Evolutionary conservation across 2,888 invertebrate species (phyloP), one percentile per base, ranked within the genome.

Genomic region (Cerastis rubricosa): DNA sequence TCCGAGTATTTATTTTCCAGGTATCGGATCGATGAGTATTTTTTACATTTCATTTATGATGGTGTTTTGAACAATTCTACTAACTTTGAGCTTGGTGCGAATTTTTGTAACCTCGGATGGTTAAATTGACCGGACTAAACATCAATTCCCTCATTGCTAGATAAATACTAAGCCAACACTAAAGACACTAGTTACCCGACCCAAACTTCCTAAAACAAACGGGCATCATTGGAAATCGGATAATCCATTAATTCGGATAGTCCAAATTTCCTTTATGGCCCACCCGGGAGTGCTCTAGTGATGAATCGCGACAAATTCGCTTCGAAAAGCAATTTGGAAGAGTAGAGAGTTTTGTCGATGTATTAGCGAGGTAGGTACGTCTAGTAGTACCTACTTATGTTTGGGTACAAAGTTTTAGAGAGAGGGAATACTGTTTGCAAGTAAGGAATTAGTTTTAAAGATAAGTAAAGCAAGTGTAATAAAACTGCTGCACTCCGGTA

Each of bases 231-330:
- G 85, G 76, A 77, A 86, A 87, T 88, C 88, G 87, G 76, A 83
- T 87, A 87, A 87, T 88, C 89, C 87, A 87, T 87, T 88, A 87
- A 87, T 87, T 87, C 78, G 78, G 75, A 80, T 35, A 35, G 71
- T 88, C 80, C 81, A 87, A 87, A 87, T 87, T 87, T 87, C 87
- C 88, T 87, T 87, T 88, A 87, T 87, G 66, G 85, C 81, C 80
- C 87, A 71, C 81, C 25, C 59, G 88, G 85, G 87, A 88, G 69
- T 79, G 61, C 76, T 81, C 71, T 47, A 47, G 87, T 87, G 87
- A 87, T 87, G 87, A 88, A 87, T 87, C 85, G 87, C 77, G 89
- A 87, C 87, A 87, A 87, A 87, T 85, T 61, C 85, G 74, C 87
- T 87, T 83, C 87, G 87, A 66, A 87, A 87, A 88, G 87, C 83